Base-by-base conservation (phyloP, 2,888 invertebrate species). In the Dryocosmus kuriphilus region DNA sequence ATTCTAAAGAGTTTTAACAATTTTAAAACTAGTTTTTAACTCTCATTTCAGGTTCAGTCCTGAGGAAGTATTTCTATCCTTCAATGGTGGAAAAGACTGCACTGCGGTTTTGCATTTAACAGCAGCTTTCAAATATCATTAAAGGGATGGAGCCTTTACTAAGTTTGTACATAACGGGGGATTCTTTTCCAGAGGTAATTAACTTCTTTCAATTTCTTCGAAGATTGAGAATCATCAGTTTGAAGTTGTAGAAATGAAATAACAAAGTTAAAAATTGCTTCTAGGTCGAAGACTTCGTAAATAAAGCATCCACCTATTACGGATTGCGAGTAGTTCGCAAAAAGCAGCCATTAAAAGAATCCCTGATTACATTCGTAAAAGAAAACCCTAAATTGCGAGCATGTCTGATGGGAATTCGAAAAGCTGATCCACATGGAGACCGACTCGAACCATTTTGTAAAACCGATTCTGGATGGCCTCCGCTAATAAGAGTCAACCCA, bases 61-160 rank as follows among this genome's bases (percentile, higher is more conserved):
- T 27, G 93, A 95, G 76, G 95, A 97, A 91, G 93, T 98, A 22
- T 97, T 98, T 87, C 90, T 99, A 41, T 96, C 98, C 35, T 99
- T 99, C 92, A 99, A 99, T 90, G 99, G 99, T 5, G 99, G 99
- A 1, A 99, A 99, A 93, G 99, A 99, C 92, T 99, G 99, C 90
- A 99, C 99, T 0, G 97, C 96, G 0, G 93, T 99, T 19, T 92
- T 99, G 55, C 96, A 97, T 90, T 91, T 98, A 81, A 92, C 93
- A 16, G 91, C 94, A 83, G 92, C 93, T 2, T 92, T 94, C 79
- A 88, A 88, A 86, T 9, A 88, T 91, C 5, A 86, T 92, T 38
- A 87, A 92, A 74, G 90, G 90, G n/a, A 91, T 82, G 84, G 89
- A 92, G 84, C 91, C 92, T 80, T 92, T 96, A 2, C 93, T 95